phyloP scores from a whole-genome alignment of 2,797 vertebrate species.

The Smutsia temminckii region DNA sequence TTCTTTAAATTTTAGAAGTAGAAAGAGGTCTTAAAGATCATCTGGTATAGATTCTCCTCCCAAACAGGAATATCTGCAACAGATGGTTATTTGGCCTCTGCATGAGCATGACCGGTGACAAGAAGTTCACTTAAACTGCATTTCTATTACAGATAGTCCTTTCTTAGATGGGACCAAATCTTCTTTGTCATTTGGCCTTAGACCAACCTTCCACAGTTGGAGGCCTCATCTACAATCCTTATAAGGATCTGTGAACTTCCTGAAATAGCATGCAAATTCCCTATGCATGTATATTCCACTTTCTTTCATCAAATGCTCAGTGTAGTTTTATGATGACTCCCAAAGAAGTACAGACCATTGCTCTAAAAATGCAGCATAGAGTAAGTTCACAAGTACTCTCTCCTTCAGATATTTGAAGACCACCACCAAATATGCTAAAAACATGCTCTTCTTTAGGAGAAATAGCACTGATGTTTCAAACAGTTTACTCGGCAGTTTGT shows the following conservation, averaged over 20 bases:
- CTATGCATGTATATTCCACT: background rate
- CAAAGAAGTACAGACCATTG: background rate
- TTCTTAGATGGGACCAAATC: background rate
- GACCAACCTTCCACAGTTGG: background rate
- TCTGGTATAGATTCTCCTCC: background rate
- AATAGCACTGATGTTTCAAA: background rate
- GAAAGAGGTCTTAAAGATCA: background rate
- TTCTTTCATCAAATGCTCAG: background rate
- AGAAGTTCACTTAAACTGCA: background rate
- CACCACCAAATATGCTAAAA: background rate
- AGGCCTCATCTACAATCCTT: background rate
- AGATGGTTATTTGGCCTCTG: background rate
- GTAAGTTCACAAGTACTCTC: background rate
- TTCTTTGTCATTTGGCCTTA: background rate
- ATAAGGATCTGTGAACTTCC: background rate
- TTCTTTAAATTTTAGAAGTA: background rate
- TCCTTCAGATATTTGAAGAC: background rate
- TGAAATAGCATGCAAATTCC: background rate
- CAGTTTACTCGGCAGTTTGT: background rate
- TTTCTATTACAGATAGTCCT: background rate
- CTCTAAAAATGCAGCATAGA: background rate
- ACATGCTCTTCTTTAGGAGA: background rate
- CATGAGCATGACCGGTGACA: background rate
- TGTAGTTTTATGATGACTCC: background rate
- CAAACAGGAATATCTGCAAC: background rate